A percentile compares a stretch with the other conserved stretches of the same genome.
These are phyloP conservation scores for Pegoplata infirma DNA, from an alignment of 2,888 invertebrate species.

Conservation along the genomic window DNA sequence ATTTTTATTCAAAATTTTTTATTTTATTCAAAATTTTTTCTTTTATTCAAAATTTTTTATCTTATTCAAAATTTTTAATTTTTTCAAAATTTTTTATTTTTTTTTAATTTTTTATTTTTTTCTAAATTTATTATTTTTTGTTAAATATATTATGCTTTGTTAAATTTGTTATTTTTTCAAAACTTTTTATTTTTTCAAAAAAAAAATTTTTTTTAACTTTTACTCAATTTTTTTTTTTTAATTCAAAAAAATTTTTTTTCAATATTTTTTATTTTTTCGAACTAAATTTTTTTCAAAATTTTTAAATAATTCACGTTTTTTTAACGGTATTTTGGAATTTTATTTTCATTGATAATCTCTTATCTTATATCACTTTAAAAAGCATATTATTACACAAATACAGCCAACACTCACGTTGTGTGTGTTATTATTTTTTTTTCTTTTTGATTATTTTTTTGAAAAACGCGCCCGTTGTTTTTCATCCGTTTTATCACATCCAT, in stretches of 20 bases:
- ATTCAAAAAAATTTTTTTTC: background rate
- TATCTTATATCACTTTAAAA: too few species aligned
- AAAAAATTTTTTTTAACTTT: background rate
- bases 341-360: background rate
- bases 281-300: too few species aligned
- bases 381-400: too few species aligned
- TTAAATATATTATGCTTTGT: background rate
- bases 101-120: background rate
- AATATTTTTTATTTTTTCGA: too few species aligned
- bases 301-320: too few species aligned
- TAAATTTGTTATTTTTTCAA: background rate
- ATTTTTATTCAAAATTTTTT: too few species aligned
- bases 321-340: slow-evolving; percentile 31
- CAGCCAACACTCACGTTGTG: slow-evolving; percentile 48
- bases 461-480: slow-evolving; percentile 48
- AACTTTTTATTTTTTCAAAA: background rate
- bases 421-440: too few species aligned
- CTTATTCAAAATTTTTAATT: background rate
- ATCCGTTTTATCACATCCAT: slow-evolving; percentile 72
- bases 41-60: too few species aligned
- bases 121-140: background rate
- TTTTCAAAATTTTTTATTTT: background rate
- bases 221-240: too few species aligned
- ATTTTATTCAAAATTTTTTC: too few species aligned
- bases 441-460: too few species aligned